A percentile compares a stretch with the other conserved stretches of the same genome.
Evolutionary conservation across 2,113 vertebrate species (phyloP).

Genomic region (Sylvietta virens): DNA sequence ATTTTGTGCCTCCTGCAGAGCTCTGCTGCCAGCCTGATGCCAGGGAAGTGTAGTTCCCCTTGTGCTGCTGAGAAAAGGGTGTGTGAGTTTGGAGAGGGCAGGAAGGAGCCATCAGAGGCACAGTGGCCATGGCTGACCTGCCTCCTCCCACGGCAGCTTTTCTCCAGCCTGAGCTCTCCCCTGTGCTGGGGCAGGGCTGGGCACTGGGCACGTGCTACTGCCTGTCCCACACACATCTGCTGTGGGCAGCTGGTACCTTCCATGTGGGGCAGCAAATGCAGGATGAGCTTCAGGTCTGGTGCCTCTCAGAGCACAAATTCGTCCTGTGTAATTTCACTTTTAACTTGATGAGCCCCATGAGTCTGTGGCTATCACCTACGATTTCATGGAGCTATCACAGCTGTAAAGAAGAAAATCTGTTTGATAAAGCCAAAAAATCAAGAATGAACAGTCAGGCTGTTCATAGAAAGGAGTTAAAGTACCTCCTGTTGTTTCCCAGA

Average conservation of each 20-base stretch:
- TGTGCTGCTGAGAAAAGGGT: neutral
- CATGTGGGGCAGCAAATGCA: rapidly evolving
- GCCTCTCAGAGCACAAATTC: neutral
- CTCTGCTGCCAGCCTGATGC: neutral
- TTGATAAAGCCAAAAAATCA: neutral
- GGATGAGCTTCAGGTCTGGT: neutral
- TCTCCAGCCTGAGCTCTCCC: neutral
- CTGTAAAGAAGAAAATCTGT: neutral
- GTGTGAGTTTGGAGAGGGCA: neutral
- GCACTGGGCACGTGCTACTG: rapidly evolving
- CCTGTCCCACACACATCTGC: neutral
- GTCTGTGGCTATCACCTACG: neutral
- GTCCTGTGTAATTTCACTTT: rapidly evolving
- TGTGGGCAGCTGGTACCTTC: rapidly evolving
- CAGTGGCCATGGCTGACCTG: rapidly evolving
- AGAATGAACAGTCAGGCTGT: neutral
- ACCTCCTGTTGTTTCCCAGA: neutral
- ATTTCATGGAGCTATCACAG: rapidly evolving
- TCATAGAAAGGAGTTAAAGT: neutral
- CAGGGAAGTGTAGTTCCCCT: neutral
- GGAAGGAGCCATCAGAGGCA: neutral
- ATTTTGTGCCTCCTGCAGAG: neutral
- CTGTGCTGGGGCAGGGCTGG: neutral
- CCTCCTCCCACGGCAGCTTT: neutral
- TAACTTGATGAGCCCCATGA: neutral